These are phyloP conservation scores for Arctocebus calabarensis DNA, from an alignment of 2,797 vertebrate species.

Conservation along the genomic window DNA sequence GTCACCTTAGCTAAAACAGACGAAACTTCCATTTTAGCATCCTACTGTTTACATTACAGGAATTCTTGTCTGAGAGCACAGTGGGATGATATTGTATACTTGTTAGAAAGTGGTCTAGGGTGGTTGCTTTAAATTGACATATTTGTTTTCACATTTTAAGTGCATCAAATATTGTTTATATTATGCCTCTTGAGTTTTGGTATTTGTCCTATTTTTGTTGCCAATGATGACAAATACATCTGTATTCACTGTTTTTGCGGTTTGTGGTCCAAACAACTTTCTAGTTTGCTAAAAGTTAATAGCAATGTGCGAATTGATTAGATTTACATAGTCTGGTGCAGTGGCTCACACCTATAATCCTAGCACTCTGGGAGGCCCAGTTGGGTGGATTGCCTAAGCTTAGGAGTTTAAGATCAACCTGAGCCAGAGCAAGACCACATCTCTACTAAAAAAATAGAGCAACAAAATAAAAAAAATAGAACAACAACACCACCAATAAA, in stretches of 20 bases:
- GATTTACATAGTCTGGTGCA: not conserved
- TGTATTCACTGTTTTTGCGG: not conserved
- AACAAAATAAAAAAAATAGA: too few species aligned
- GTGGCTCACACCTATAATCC: too few species aligned
- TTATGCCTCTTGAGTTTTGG: not conserved
- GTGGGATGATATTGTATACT: not conserved
- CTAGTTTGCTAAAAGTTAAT: not conserved
- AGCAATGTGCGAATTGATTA: not conserved
- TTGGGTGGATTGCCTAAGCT: too few species aligned
- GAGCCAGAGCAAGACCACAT: too few species aligned
- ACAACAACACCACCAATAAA: too few species aligned
- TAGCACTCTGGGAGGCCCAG: too few species aligned
- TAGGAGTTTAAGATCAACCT: too few species aligned
- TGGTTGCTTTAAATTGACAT: not conserved
- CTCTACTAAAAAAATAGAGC: too few species aligned
- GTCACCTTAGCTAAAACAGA: not conserved
- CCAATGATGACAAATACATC: not conserved
- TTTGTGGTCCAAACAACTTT: not conserved
- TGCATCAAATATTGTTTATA: not conserved
- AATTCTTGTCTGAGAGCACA: not conserved
- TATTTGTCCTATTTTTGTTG: not conserved
- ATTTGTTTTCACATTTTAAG: constrained; percentile 14
- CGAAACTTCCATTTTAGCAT: not conserved
- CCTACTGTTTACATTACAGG: not conserved
- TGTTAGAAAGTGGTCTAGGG: not conserved